phyloP scores from a whole-genome alignment of 2,113 vertebrate species.

The Nansenia antarctica region DNA sequence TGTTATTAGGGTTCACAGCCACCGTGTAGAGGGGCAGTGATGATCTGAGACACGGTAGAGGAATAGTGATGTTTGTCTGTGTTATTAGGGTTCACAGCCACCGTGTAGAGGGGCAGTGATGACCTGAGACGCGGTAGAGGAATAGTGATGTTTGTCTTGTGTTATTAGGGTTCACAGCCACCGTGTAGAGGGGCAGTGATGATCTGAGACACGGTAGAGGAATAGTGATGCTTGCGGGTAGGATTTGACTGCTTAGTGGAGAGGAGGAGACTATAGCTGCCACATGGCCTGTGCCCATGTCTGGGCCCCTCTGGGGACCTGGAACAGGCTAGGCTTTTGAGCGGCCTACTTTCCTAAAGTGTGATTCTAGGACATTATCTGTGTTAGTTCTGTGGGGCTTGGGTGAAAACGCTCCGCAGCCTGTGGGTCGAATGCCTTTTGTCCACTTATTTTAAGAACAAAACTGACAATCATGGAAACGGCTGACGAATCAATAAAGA shows the following conservation, averaged over 20 bases:
- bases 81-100: too few relatives aligned
- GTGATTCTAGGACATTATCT: constrained; percentile 51
- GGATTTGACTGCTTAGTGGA: not conserved
- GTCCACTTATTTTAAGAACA: constrained; percentile 24
- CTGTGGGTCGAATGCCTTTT: not conserved
- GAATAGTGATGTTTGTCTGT: too few relatives aligned
- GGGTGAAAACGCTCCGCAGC: not conserved
- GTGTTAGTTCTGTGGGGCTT: constrained; percentile 36
- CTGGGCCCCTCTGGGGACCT: constrained; percentile 1
- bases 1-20: too few relatives aligned
- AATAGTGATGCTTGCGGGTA: not conserved
- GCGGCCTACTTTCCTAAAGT: constrained; percentile 49
- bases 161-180: too few relatives aligned
- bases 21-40: not conserved
- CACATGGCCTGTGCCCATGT: constrained; percentile 15
- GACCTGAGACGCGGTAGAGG: not conserved
- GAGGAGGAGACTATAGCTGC: constrained; percentile 11
- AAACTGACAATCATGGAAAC: not conserved
- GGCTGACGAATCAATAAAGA: not conserved
- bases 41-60: too few relatives aligned
- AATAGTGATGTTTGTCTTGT: not conserved
- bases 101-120: not conserved
- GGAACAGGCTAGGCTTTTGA: constrained; percentile 11
- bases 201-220: not conserved
- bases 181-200: not conserved